Evolutionary conservation across 2,113 vertebrate genomes (phyloP).

Genomic region (Hylia prasina): DNA sequence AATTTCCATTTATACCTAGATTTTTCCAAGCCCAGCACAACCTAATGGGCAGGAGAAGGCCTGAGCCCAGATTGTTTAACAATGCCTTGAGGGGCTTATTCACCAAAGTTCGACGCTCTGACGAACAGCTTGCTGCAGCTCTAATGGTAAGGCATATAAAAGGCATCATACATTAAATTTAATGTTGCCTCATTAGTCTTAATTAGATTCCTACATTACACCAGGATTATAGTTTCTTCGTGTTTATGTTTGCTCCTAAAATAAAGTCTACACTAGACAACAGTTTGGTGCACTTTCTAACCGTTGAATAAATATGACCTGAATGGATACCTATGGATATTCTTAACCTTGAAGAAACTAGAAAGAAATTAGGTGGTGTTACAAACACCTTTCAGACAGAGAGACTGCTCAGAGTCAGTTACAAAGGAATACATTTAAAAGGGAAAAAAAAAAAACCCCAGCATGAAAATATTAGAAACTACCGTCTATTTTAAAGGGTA

Average conservation of each 20-base stretch:
- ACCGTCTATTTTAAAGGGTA: not conserved
- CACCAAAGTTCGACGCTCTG: constrained; percentile 63
- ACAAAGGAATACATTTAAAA: not conserved
- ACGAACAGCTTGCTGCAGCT: constrained; percentile 74
- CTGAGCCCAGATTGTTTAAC: constrained; percentile 42
- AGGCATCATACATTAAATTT: constrained; percentile 80
- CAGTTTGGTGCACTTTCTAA: constrained; percentile 54
- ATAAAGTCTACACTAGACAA: constrained; percentile 59
- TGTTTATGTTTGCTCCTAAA: constrained; percentile 74
- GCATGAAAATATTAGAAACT: not conserved
- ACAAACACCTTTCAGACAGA: not conserved
- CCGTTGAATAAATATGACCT: constrained; percentile 56
- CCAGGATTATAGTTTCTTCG: constrained; percentile 70
- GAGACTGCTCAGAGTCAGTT: not conserved
- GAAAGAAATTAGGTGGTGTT: not conserved
- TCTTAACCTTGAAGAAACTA: not conserved
- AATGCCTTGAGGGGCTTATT: constrained; percentile 62
- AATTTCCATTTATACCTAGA: not conserved
- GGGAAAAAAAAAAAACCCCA: not conserved
- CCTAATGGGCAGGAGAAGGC: constrained; percentile 17
- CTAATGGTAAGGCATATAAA: constrained; percentile 75
- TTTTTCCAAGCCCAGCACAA: constrained; percentile 22
- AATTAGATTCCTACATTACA: constrained; percentile 77
- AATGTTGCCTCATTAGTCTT: constrained; percentile 81
- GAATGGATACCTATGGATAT: constrained; percentile 1